phyloP scores from a whole-genome alignment of 2,888 invertebrate species.

The Eupithecia vulgata region DNA sequence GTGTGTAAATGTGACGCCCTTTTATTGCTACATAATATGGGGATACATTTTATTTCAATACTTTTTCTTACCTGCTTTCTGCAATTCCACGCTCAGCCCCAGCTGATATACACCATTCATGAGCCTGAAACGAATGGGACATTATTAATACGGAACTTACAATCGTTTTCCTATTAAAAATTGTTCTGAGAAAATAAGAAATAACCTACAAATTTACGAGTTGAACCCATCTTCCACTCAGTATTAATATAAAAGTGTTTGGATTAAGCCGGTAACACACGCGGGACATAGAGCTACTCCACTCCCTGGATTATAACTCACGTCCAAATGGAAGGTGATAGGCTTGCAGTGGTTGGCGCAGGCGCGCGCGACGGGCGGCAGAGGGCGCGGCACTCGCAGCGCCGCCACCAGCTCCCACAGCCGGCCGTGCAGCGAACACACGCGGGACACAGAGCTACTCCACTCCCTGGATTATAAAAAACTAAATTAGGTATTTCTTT shows the following conservation, averaged over 20 bases:
- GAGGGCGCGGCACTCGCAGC: slow-evolving; percentile 59
- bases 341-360: slow-evolving; percentile 63
- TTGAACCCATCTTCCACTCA: too few relatives aligned
- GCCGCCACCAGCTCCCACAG: slow-evolving; percentile 60
- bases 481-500: neutral
- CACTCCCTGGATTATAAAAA: slow-evolving; percentile 60
- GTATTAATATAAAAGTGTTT: too few relatives aligned
- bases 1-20: too few relatives aligned
- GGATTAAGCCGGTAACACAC: slow-evolving; percentile 28
- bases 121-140: slow-evolving; percentile 49
- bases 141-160: neutral
- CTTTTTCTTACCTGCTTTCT: slow-evolving; percentile 73
- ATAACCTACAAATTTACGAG: too few relatives aligned
- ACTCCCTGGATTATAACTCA: slow-evolving; percentile 60
- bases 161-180: neutral
- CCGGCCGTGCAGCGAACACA: slow-evolving; percentile 54
- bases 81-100: slow-evolving; percentile 61
- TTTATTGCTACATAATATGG: too few relatives aligned
- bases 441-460: slow-evolving; percentile 55
- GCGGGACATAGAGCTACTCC: slow-evolving; percentile 58
- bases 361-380: slow-evolving; percentile 55
- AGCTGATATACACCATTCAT: slow-evolving; percentile 70
- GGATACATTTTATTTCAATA: too few relatives aligned
- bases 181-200: too few relatives aligned
- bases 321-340: slow-evolving; percentile 55